Percentiles rank a stretch among this genome's conserved stretches.
phyloP scores from a whole-genome alignment of 2,888 invertebrate species.

The Isotomurus palustris region DNA sequence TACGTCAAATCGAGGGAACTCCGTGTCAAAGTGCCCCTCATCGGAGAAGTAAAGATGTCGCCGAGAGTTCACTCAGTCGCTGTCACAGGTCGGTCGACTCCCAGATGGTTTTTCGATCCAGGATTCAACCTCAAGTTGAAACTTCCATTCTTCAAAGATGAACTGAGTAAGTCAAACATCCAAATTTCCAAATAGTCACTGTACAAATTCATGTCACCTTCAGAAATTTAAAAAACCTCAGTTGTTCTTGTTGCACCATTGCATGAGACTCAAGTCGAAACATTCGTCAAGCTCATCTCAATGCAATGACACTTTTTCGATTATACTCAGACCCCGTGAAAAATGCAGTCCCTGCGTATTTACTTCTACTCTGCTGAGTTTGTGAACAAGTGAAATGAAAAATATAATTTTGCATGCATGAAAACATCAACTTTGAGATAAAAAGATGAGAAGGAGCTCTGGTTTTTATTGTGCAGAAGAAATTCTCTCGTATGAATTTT shows the following conservation, averaged over 20 bases:
- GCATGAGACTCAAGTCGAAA: too few relatives aligned
- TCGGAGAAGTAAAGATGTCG: constrained; percentile 29
- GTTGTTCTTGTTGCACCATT: too few relatives aligned
- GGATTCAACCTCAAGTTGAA: constrained; percentile 46
- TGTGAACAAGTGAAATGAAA: constrained; percentile 5
- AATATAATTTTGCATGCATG: not conserved
- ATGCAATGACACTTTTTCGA: too few relatives aligned
- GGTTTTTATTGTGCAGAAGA: not conserved
- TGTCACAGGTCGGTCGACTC: constrained; percentile 11
- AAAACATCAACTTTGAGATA: not conserved
- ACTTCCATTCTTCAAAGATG: constrained; percentile 46
- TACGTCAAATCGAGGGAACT: constrained; percentile 38
- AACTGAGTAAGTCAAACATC: constrained; percentile 44
- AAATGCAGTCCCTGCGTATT: too few relatives aligned
- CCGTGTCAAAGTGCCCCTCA: constrained; percentile 30
- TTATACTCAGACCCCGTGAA: too few relatives aligned
- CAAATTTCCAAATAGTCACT: not conserved
- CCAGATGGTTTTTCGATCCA: constrained; percentile 43
- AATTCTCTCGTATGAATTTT: not conserved
- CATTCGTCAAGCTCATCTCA: too few relatives aligned
- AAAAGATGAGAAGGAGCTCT: not conserved
- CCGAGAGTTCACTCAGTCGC: constrained; percentile 27
- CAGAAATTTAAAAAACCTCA: not conserved
- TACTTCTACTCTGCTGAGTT: not conserved
- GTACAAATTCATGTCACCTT: too few relatives aligned